Base-by-base conservation (phyloP, 2,797 vertebrate species). In the Lithobates sylvaticus region DNA sequence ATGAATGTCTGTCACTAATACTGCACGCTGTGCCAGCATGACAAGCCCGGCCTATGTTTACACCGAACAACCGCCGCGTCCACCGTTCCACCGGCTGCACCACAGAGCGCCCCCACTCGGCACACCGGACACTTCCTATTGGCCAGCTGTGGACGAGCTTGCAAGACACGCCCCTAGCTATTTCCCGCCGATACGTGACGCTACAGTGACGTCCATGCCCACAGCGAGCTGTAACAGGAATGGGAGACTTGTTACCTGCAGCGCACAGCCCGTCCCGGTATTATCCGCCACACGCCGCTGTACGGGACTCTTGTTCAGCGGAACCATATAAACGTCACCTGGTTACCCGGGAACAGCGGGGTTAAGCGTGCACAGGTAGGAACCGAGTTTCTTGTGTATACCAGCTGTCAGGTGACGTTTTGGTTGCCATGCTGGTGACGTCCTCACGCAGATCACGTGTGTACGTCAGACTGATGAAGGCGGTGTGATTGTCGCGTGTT, bases 121-220 rank as follows among this genome's bases (percentile, higher is more conserved):
- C 47, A 15, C 10, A 61, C 23, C 76, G 7, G 16, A 39, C 27
- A 8, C 47, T 61, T 10, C 23, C 16, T 10, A 50, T 54, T 76
- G 44, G 58, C 64, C 39, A 27, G 61, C 23, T 23, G 21, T 44
- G 10, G 8, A 65, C n/a, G 61, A 67, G 29, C 9, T 27, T 3
- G 5, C 64, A 79, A n/a, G 36, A 10, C 61, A 67, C 77, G 77
- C 77, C 77, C 36, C 61, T 36, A 6, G 34, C 34, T 68, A 16
- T 78, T 78, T 78, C 76, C 77, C 64, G 77, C 77, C 77, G 77
- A 21, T 23, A 50, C 26, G n/a, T 76, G 26, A 76, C 18, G 27
- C 27, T 1, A 13, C 47, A 2, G 74, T 54, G 44, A 29, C 44
- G 44, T 39, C n/a, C 23, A 26, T 65, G 50, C 13, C 44, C 12